A percentile compares a stretch with the other conserved stretches of the same genome.
These are phyloP conservation scores for Tetragnatha versicolor DNA, from an alignment of 1,140 invertebrate species.

Conservation along the genomic window DNA sequence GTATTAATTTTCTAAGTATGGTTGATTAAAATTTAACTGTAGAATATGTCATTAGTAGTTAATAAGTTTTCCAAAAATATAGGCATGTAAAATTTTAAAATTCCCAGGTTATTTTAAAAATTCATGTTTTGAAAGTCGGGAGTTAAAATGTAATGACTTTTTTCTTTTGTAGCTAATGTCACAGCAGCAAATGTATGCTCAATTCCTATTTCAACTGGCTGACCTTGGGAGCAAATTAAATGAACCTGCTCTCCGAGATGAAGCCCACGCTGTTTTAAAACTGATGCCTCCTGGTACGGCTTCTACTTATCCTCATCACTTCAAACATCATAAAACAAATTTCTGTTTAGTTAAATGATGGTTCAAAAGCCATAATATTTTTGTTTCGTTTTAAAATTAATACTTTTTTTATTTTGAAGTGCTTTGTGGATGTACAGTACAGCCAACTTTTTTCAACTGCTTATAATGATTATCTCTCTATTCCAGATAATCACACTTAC, in stretches of 20 bases:
- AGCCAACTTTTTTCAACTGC: background rate
- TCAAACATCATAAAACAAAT: background rate
- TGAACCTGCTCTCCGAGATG: constrained; percentile 81
- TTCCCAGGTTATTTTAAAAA: background rate
- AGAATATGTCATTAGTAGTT: too few relatives aligned
- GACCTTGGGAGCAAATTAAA: constrained; percentile 84
- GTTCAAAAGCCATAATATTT: too few relatives aligned
- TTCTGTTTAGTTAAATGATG: too few relatives aligned
- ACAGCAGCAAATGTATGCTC: constrained; percentile 79
- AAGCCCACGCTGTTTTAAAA: constrained; percentile 84
- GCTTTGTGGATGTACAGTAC: too few relatives aligned
- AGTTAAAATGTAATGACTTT: background rate
- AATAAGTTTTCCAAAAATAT: too few relatives aligned
- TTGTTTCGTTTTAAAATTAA: too few relatives aligned
- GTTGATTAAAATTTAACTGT: too few relatives aligned
- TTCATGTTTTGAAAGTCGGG: background rate
- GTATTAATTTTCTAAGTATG: too few relatives aligned
- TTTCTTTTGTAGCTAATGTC: constrained; percentile 73
- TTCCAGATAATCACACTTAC: constrained; percentile 70
- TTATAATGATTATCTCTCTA: background rate
- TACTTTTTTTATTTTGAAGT: too few relatives aligned
- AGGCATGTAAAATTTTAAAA: too few relatives aligned
- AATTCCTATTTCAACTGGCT: constrained; percentile 90
- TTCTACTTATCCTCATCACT: background rate
- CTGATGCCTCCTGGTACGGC: constrained; percentile 83